A percentile compares a stretch with the other conserved stretches of the same genome.
Conservation (phyloP, 2,888 invertebrate species). For the Charanyca ferruginea region DNA sequence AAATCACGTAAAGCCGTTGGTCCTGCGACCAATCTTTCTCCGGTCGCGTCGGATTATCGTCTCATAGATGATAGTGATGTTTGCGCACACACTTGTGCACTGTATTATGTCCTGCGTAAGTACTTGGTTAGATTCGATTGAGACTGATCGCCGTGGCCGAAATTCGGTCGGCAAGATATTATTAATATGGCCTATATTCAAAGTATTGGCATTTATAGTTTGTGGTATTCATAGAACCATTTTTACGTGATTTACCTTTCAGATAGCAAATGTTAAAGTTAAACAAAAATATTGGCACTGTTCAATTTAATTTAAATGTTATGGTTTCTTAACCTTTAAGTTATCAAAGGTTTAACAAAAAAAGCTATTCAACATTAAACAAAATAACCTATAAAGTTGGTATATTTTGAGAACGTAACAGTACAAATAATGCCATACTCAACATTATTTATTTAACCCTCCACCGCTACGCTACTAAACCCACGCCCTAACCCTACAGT, state of each 20-base stretch:
- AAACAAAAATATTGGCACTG: background rate
- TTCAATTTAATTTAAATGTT: background rate
- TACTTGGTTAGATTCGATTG: too few relatives aligned
- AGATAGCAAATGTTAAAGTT: background rate
- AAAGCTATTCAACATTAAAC: background rate
- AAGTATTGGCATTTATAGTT: background rate
- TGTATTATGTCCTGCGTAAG: too few relatives aligned
- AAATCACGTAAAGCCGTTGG: too few relatives aligned
- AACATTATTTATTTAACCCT: constrained; percentile 29
- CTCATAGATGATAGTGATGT: too few relatives aligned
- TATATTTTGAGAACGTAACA: background rate
- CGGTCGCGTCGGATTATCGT: too few relatives aligned
- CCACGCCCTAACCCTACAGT: constrained; percentile 70
- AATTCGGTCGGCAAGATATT: too few relatives aligned
- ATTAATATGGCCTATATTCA: too few relatives aligned
- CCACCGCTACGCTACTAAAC: constrained; percentile 46
- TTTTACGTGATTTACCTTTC: background rate
- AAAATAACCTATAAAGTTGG: background rate
- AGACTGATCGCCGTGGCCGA: too few relatives aligned
- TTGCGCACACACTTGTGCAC: too few relatives aligned
- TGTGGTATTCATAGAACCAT: background rate
- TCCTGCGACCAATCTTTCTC: too few relatives aligned
- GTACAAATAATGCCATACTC: background rate
- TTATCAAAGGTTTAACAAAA: background rate
- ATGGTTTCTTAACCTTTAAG: background rate